Base-by-base conservation (phyloP, 2,888 invertebrate genomes). In the Petrophora chlorosata region DNA sequence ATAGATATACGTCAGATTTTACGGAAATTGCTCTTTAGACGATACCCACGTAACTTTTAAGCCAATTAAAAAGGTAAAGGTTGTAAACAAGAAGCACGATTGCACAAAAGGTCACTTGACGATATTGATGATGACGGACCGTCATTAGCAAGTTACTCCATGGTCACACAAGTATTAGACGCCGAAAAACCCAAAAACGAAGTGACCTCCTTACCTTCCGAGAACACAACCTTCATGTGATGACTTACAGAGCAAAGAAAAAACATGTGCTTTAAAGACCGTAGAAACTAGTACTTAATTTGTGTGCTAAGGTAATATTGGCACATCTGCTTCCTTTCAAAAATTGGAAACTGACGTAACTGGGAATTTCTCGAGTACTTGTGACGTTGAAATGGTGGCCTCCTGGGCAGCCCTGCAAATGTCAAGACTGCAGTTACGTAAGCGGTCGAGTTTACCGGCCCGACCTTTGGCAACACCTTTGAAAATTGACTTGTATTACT, bases 381-480 rank as follows among this genome's bases (percentile, higher is more conserved):
- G 50, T 77, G 77, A 77, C 78, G 77, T 72, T 57, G 50, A 35
- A 34, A 39, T 36, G 34, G 50, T 43, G 53, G 58, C 53, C 43
- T 59, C 66, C 65, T 70, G 70, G 60, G 71, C 67, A 67, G 75
- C 77, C 80, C 74, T 76, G 68, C 69, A 85, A 85, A 85, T 84
- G 83, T 81, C 79, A 79, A 75, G 74, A 78, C 64, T 71, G 68
- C 57, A 46, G 65, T 86, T 85, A 82, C 78, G 74, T 79, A 82
- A 85, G 65, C 60, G 62, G 60, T 64, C 71, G 63, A 71, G 61
- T 73, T 50, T 42, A 43, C 71, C 56, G 59, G 51, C 58, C 50
- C 72, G 73, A 80, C 81, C 81, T 84, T 82, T 81, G 72, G 69
- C 70, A 76, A 76, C 65, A 71, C 75, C 77, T 79, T 81, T 79